phyloP scores from a whole-genome alignment of 53 echinoderm and acorn worm species.

The Arbacia lixula region DNA sequence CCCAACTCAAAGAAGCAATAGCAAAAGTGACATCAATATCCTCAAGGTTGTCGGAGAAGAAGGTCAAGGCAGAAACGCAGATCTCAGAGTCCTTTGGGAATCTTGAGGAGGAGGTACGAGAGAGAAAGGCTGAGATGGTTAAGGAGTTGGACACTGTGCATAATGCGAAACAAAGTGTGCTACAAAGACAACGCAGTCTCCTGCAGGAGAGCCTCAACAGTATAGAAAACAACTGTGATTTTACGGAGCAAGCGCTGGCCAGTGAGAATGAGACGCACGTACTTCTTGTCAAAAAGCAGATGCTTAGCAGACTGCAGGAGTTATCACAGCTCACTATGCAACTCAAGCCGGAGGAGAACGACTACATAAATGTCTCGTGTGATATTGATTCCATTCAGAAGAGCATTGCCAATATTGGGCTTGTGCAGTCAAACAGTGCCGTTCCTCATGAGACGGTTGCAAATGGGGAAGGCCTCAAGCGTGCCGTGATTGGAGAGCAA shows the following conservation, averaged over 20 bases:
- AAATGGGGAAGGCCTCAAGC: constrained; percentile 91
- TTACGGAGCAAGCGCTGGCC: constrained; percentile 89
- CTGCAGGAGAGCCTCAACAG: constrained; percentile 78
- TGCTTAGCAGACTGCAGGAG: constrained; percentile 87
- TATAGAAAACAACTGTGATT: constrained; percentile 91
- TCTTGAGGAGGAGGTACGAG: constrained; percentile 79
- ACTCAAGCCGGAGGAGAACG: constrained; percentile 91
- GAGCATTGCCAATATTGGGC: constrained; percentile 83
- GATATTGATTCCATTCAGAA: constrained; percentile 80
- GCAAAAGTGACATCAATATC: constrained; percentile 76
- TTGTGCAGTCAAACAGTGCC: constrained; percentile 90
- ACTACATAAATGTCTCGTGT: constrained; percentile 80
- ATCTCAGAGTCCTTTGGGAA: constrained; percentile 77
- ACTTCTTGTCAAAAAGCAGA: constrained; percentile 91
- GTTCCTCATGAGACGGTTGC: constrained; percentile 89
- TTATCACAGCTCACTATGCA: constrained; percentile 78
- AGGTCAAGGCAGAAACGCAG: constrained; percentile 71
- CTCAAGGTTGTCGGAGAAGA: constrained; percentile 79
- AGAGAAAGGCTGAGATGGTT: constrained; percentile 76
- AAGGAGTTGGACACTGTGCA: constrained; percentile 80
- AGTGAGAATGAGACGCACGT: constrained; percentile 92
- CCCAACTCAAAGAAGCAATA: constrained; percentile 88
- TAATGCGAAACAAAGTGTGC: constrained; percentile 82
- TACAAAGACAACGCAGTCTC: constrained; percentile 77
- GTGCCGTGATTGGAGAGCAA: constrained; percentile 84